Conservation (phyloP, 2,888 invertebrate genomes). For the Argyresthia albistria region DNA sequence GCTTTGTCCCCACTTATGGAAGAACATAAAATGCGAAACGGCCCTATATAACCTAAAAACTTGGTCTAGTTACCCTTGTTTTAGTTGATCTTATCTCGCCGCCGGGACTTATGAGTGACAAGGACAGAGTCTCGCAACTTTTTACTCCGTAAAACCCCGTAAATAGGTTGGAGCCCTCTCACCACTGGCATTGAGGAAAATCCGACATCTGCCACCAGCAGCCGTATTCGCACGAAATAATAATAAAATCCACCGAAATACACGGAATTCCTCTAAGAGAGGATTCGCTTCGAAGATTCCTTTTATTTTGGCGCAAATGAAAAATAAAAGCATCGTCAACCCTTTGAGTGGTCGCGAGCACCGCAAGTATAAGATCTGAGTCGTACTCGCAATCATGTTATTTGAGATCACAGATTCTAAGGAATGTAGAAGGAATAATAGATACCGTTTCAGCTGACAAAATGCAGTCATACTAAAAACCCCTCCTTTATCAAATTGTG, state of each 20-base stretch:
- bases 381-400: too few relatives aligned
- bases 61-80: not conserved
- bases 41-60: not conserved
- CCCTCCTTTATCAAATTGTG: too few relatives aligned
- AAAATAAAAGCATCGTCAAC: not conserved
- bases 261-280: conserved; percentile 1
- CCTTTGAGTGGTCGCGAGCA: too few relatives aligned
- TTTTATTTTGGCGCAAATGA: not conserved
- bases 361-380: too few relatives aligned
- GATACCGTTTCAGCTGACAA: too few relatives aligned
- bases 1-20: not conserved
- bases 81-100: not conserved
- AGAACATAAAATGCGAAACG: not conserved
- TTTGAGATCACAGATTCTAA: too few relatives aligned
- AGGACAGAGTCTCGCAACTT: not conserved
- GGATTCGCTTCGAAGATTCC: not conserved
- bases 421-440: too few relatives aligned
- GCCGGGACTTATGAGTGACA: not conserved
- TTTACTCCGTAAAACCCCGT: not conserved
- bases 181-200: conserved; percentile 1
- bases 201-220: conserved; percentile 6
- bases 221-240: conserved; percentile 8
- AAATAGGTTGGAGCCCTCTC: not conserved
- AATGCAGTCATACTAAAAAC: too few relatives aligned
- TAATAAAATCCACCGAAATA: conserved; percentile 7